Base-by-base conservation (phyloP, 2,888 invertebrate species). In the Oscheius sp. region DNA sequence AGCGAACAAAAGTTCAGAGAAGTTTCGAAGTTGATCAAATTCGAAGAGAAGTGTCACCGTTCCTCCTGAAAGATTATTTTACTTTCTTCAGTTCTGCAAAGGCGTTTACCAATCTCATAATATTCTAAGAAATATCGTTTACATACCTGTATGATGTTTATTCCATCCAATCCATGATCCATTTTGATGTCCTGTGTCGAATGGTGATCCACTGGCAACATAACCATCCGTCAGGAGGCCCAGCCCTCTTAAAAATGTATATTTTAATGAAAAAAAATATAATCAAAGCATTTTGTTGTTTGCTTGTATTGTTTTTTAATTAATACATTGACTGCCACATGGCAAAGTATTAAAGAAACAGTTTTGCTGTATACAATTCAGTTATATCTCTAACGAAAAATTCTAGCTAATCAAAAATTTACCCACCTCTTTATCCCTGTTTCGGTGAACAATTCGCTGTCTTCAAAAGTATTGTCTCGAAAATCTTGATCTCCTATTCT, bases 1-100 rank as follows among this genome's bases (percentile, higher is more conserved):
- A 88, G 91, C 92, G 66, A 94, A 90, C 85, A 92, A 91, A 28
- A 94, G 91, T 0, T 91, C 90, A 50, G 91, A 91, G 88, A 95
- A 94, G 87, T 94, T 94, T 20, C 94, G 90, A 68, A 93, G 91
- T 85, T 90, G 90, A 86, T 94, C 94, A 88, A 95, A 94, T 87
- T 93, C 93, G 88, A 94, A 93, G 1, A 91, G 89, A 47, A 95
- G 89, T 80, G 92, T 91, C 8, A 94, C 67, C 5, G 62, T 54
- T 24, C 82, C 82, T 49, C 41, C 41, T 41, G 12, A 41, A 41
- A 41, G 24, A 71, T 38, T 9, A 5, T n/a, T n/a, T n/a, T 50
- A 2, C 3, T 50, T 50, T 5, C n/a, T n/a, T n/a, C n/a, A n/a
- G n/a, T n/a, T n/a, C n/a, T n/a, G 45, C 5, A 24, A 0, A 4